These are phyloP conservation scores for Dynastes hyllus DNA, from an alignment of 2,888 invertebrate species.

Conservation along the genomic window DNA sequence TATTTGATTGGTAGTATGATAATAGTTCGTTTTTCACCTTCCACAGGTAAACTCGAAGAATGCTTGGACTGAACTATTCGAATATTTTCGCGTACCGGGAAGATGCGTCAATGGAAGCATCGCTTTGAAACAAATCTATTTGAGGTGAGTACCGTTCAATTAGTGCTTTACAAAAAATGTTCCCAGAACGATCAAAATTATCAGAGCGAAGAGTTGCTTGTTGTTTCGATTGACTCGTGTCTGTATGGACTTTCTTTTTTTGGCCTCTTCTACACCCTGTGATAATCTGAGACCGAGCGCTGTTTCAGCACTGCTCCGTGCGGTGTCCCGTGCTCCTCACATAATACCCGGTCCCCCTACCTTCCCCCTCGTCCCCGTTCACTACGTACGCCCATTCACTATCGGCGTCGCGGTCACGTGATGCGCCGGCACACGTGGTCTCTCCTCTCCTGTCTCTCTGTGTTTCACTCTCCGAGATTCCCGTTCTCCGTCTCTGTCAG, in stretches of 20 bases:
- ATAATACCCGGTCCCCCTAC: conserved; percentile 10
- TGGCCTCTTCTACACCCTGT: conserved; percentile 31
- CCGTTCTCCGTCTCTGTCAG: background rate
- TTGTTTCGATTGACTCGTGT: too few relatives aligned
- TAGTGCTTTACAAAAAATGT: background rate
- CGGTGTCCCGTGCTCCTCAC: conserved; percentile 43
- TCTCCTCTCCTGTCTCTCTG: conserved; percentile 50
- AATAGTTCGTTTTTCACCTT: conserved; percentile 45
- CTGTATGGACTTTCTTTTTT: background rate
- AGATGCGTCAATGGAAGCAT: conserved; percentile 93
- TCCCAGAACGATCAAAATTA: too few relatives aligned
- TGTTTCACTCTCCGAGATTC: background rate
- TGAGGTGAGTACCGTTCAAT: conserved; percentile 75
- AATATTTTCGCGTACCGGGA: conserved; percentile 84
- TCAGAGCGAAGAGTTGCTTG: too few relatives aligned
- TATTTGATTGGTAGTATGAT: too few relatives aligned
- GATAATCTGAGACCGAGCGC: conserved; percentile 48
- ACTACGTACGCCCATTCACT: conserved; percentile 58
- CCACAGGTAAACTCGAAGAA: conserved; percentile 90
- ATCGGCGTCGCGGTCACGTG: conserved; percentile 62
- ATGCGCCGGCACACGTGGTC: conserved; percentile 56
- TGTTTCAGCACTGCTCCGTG: conserved; percentile 47
- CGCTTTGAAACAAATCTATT: conserved; percentile 88
- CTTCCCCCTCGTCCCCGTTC: conserved; percentile 53
- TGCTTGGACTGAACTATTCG: conserved; percentile 89